phyloP scores from a whole-genome alignment of 1,140 invertebrate species.

The Dendroctonus valens region DNA sequence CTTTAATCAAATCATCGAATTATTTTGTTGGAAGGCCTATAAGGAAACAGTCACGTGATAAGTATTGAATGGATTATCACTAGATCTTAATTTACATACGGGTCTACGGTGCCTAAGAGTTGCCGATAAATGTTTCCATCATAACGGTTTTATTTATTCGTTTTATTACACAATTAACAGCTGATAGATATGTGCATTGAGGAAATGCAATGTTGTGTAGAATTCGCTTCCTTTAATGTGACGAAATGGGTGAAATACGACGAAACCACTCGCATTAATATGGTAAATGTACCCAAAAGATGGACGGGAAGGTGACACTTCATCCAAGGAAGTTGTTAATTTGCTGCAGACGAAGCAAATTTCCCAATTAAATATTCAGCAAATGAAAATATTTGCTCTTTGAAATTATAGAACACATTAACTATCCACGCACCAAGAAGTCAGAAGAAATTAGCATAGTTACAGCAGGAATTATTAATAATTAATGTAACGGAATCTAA shows the following conservation, averaged over 20 bases:
- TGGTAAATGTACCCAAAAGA: too few species aligned
- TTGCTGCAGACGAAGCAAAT: neutral
- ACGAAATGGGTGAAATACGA: too few species aligned
- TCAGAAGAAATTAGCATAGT: constrained; percentile 6
- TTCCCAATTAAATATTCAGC: constrained; percentile 1
- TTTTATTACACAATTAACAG: constrained; percentile 6
- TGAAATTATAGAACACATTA: constrained; percentile 3
- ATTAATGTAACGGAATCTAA: neutral
- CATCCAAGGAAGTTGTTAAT: neutral
- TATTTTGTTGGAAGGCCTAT: neutral
- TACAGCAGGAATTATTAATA: constrained; percentile 3
- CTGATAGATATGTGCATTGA: constrained; percentile 6
- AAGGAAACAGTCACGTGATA: constrained; percentile 14
- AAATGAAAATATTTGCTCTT: neutral
- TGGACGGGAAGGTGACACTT: too few species aligned
- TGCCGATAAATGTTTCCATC: constrained; percentile 11
- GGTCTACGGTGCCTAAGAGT: constrained; percentile 6
- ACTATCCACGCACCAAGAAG: constrained; percentile 7
- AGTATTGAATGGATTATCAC: constrained; percentile 18
- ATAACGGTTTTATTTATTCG: constrained; percentile 14
- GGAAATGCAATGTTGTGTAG: too few species aligned
- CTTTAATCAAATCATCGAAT: constrained; percentile 6
- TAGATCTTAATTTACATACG: constrained; percentile 20
- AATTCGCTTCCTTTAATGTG: too few species aligned
- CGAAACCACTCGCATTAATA: too few species aligned